Base-by-base conservation (phyloP, 2,888 invertebrate species). In the Yponomeuta evonymella region DNA sequence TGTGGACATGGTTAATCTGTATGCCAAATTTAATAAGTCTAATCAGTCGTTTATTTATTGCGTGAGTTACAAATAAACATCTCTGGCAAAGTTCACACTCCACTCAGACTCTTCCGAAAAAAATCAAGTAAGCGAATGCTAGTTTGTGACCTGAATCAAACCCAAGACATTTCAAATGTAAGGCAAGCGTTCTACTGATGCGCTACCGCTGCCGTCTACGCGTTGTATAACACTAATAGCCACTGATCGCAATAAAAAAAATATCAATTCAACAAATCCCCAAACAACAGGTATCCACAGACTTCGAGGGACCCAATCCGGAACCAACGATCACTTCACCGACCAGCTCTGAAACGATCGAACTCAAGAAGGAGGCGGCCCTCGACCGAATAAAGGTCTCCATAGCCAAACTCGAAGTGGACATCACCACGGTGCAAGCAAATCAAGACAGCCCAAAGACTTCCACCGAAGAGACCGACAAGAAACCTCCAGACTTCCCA, bases 311-410 rank as follows among this genome's bases (percentile, higher is more conserved):
- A 15, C 51, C 51, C 12, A 15, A 58, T 15, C 51, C 51, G 4
- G 15, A 15, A 58, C 51, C 15, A 58, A 15, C 15, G 51, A 58
- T 43, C 3, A 43, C 43, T 43, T 43, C 43, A 8, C 43, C 43
- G 43, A 43, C 43, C 43, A 43, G 15, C 15, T 58, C 51, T 4
- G 51, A 58, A 58, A 58, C 51, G 51, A 58, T 15, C 51, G 51
- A 58, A 15, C 15, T 58, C 51, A 58, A 58, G 8, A 58, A 15
- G 51, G 86, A 84, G 73, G 82, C 85, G 76, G 89, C 87, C 0
- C 84, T 91, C 63, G 87, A 86, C 74, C 84, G 85, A 76, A 90
- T 91, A 62, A 90, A 89, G 77, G 88, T 90, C 77, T 90, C 79
- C 0, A 90, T 90, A 64, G 85, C 79, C 66, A 91, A 90, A 81